Evolutionary conservation across 2,888 invertebrate genomes (phyloP), one percentile per base, ranked within the genome.

Genomic region (Drosophila paranaensis): DNA sequence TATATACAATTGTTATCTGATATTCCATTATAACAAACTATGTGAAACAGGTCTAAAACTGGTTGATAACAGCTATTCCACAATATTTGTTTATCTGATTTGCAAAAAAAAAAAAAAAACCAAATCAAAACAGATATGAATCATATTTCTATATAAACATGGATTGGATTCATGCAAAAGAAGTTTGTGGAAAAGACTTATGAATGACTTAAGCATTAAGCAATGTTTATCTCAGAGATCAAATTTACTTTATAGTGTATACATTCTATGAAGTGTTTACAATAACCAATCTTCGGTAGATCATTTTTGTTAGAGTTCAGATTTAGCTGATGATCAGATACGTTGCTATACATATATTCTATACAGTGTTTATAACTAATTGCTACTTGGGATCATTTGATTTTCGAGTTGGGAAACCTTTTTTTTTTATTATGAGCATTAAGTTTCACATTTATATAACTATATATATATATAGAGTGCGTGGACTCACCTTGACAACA

Each of bases 401-500:
- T 8, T 33, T 6, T 6, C 30, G 30, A 33, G 30, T 33, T 33
- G 6, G 30, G 30, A 33, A 33, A 33, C 6, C 30, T 33, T 6
- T 33, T 33, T 6, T 6, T 33, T 33, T 33, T 8, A 33, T 33
- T 6, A 6, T 5, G 43, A 6, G 56, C 20, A 40, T 71, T 48
- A 3, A 25, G 43, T 72, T 61, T 39, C 54, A 63, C 11, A 6
- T 30, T 11, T 5, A n/a, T 30, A 30, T n/a, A 48, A 25, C 25
- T 20, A 20, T 33, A 50, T 35, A 45, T 35, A 45, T 33, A 50
- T 16, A 16, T 33, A 13, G 0, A 30, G 13, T 33, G 16, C 6
- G 43, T 10, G 16, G 10, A 63, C 77, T 75, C 20, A 90, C 90
- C 83, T 91, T 90, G 20, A 91, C 81, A 54, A 91, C 85, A 2